Evolutionary conservation across 2,888 invertebrate genomes (phyloP).

Genomic region (Drosophila quasianomalipes): DNA sequence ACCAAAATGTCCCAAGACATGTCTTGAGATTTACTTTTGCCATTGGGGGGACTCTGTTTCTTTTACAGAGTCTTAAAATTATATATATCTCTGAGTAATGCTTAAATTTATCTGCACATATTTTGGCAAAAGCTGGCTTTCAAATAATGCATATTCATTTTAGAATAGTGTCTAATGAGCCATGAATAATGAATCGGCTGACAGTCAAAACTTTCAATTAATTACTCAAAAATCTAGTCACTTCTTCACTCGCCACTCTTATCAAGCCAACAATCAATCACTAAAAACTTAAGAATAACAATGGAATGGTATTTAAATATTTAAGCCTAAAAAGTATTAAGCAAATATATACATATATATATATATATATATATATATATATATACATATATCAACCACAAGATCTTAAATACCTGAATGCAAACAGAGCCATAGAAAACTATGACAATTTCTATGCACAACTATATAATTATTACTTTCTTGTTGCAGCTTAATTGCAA

Average conservation of each 20-base stretch:
- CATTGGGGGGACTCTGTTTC: too few species aligned
- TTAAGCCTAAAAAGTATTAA: neutral
- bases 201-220: slow-evolving; percentile 14
- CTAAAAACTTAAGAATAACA: neutral
- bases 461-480: slow-evolving; percentile 41
- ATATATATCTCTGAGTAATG: neutral
- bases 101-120: neutral
- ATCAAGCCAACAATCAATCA: slow-evolving; percentile 45
- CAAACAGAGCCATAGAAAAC: neutral
- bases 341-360: neutral
- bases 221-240: slow-evolving; percentile 10
- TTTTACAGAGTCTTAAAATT: neutral
- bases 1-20: slow-evolving; percentile 86
- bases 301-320: neutral
- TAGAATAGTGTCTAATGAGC: neutral
- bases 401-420: too few species aligned
- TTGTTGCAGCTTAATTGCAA: slow-evolving; percentile 51
- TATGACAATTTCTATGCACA: slow-evolving; percentile 1
- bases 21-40: neutral
- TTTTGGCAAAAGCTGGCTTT: neutral
- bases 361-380: neutral
- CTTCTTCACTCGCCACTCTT: neutral
- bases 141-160: neutral
- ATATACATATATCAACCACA: neutral
- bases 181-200: neutral